A percentile compares a stretch with the other conserved stretches of the same genome.
phyloP scores from a whole-genome alignment of 92 coral and sea anemone species.

The Zoanthus sociatus region DNA sequence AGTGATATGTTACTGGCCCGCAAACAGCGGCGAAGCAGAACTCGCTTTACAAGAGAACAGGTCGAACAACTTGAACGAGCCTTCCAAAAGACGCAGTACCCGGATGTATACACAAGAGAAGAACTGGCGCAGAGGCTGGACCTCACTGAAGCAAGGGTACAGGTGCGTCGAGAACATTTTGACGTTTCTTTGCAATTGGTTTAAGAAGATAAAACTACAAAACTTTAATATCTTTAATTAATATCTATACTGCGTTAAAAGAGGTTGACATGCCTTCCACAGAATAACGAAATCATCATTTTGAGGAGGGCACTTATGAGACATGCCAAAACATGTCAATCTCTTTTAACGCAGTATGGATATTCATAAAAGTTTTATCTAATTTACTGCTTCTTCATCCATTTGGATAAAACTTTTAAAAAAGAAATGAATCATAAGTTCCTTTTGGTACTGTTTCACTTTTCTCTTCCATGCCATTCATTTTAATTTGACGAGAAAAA shows the following conservation, averaged over 20 bases:
- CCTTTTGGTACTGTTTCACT: too few relatives aligned
- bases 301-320: too few relatives aligned
- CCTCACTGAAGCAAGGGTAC: constrained; percentile 96
- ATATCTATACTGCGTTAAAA: too few relatives aligned
- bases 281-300: too few relatives aligned
- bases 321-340: too few relatives aligned
- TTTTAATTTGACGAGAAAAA: too few relatives aligned
- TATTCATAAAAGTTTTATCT: too few relatives aligned
- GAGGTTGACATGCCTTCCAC: too few relatives aligned
- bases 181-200: background rate
- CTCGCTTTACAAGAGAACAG: constrained; percentile 87
- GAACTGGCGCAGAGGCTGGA: constrained; percentile 93
- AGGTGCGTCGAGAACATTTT: constrained; percentile 61
- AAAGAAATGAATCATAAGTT: background rate
- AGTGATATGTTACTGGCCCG: constrained; percentile 85
- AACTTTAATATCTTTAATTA: too few relatives aligned
- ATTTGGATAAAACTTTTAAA: background rate
- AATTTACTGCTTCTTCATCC: too few relatives aligned
- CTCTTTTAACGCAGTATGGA: too few relatives aligned
- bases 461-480: too few relatives aligned
- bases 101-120: constrained; percentile 97
- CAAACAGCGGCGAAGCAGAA: constrained; percentile 96
- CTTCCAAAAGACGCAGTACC: constrained; percentile 96
- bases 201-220: background rate
- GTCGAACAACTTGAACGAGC: constrained; percentile 94